Conservation (phyloP, 2,888 invertebrate species). For the Galerucella calmariensis region DNA sequence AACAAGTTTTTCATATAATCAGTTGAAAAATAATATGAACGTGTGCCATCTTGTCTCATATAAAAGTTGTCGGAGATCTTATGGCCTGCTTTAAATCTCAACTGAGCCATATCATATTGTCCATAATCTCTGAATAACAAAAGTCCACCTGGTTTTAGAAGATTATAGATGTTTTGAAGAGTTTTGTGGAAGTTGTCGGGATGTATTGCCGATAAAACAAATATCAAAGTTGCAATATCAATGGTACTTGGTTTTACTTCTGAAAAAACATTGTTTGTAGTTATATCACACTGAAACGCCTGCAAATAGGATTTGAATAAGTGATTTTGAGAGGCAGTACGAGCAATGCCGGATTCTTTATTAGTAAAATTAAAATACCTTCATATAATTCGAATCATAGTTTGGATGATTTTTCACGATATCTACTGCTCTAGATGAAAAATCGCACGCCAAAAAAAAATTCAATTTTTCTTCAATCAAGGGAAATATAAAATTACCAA, state of each 20-base stretch:
- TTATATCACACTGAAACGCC: slow-evolving; percentile 89
- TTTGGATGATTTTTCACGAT: slow-evolving; percentile 79
- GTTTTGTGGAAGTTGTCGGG: slow-evolving; percentile 81
- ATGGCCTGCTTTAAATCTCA: slow-evolving; percentile 91
- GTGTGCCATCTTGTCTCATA: slow-evolving; percentile 95
- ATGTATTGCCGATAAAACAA: slow-evolving; percentile 94
- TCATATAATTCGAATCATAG: slow-evolving; percentile 74
- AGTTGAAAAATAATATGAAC: slow-evolving; percentile 83
- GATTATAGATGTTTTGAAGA: slow-evolving; percentile 72
- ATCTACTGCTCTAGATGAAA: slow-evolving; percentile 90
- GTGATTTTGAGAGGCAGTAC: background rate
- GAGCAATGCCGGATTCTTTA: background rate
- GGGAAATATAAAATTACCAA: slow-evolving; percentile 96
- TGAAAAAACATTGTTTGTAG: slow-evolving; percentile 74
- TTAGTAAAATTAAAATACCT: background rate
- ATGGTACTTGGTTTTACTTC: slow-evolving; percentile 68
- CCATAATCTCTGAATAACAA: slow-evolving; percentile 94
- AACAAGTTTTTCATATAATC: slow-evolving; percentile 78
- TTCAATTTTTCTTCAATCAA: slow-evolving; percentile 81
- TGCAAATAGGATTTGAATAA: background rate
- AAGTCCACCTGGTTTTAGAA: slow-evolving; percentile 80
- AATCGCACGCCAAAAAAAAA: slow-evolving; percentile 89
- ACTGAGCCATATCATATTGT: slow-evolving; percentile 93
- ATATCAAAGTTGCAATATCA: slow-evolving; percentile 90
- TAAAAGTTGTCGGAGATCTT: slow-evolving; percentile 94